Evolutionary conservation across 1,140 invertebrate genomes (phyloP), one percentile per base, ranked within the genome.

Genomic region (Halesus radiatus): DNA sequence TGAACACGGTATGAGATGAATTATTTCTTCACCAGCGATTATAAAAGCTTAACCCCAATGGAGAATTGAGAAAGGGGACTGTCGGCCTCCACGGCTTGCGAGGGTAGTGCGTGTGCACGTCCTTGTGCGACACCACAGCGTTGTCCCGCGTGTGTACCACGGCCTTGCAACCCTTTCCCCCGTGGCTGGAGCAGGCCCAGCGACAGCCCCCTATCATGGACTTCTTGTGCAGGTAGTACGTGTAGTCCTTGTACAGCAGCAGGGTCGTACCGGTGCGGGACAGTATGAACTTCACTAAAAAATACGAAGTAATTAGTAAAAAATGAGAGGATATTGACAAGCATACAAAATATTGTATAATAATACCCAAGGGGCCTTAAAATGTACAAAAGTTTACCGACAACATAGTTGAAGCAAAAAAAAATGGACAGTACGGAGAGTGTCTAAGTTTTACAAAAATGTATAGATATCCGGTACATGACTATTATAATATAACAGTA

Each of bases 161-260:
- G 0, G 78, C 78, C 56, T 52, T 74, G 72, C 78, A 79, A 0
- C 78, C 78, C 29, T 64, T 74, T 1, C 78, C 78, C 1, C 68
- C 78, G 56, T 79, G 78, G 10, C 56, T 79, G 29, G 78, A 79
- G 58, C 78, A 79, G 1, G 70, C 68, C 78, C 78, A 79, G 6
- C 77, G 64, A 23, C 77, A 79, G n/a, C 77, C 52, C 1, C 77
- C 77, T 2, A 72, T 18, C 66, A 74, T 26, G 32, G 68, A 75
- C 32, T 62, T 74, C 52, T 79, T 79, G 70, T 75, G 78, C n/a
- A 74, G 58, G 37, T 66, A 79, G 58, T 79, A 79, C 1, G 78
- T 79, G 23, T 79, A 79, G 3, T 74, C 50, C 20, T 79, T 79
- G 32, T 58, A 74, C 10, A 62, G 32, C 45, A 79, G 50, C 7